Percentiles rank a stretch among this genome's conserved stretches.
Evolutionary conservation across 1,140 invertebrate species (phyloP).

Genomic region (Micrasema longulum): DNA sequence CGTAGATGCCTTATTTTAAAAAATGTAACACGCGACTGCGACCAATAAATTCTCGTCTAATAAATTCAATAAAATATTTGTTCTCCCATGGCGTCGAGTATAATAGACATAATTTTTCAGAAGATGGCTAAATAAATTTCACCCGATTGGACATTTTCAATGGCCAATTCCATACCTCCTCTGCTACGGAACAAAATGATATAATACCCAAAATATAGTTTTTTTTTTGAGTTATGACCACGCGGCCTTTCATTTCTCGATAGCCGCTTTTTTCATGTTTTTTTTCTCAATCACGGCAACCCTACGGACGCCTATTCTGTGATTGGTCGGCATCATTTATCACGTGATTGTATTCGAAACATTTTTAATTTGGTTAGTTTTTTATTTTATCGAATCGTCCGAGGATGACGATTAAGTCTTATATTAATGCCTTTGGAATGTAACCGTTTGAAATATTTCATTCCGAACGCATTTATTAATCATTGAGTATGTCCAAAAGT

Average conservation of each 20-base stretch:
- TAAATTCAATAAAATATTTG: not conserved
- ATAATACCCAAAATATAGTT: slow-evolving; percentile 47
- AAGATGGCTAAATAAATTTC: slow-evolving; percentile 29
- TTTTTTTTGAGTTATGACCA: slow-evolving; percentile 30
- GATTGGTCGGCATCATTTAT: slow-evolving; percentile 45
- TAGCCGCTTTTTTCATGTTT: slow-evolving; percentile 24
- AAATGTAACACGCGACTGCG: too few species aligned
- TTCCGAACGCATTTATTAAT: too few species aligned
- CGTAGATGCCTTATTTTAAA: too few species aligned
- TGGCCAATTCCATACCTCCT: not conserved
- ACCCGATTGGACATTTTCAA: slow-evolving; percentile 2
- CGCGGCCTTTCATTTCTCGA: slow-evolving; percentile 36
- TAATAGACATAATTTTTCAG: slow-evolving; percentile 12
- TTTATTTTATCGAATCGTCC: slow-evolving; percentile 8
- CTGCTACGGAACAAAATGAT: slow-evolving; percentile 36
- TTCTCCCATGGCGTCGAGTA: not conserved
- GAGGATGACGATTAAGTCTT: not conserved
- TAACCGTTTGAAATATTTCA: too few species aligned
- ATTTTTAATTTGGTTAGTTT: slow-evolving; percentile 45
- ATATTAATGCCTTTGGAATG: not conserved
- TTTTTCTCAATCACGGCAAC: slow-evolving; percentile 22
- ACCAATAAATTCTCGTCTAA: too few species aligned
- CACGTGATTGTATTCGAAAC: slow-evolving; percentile 45
- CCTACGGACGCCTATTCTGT: slow-evolving; percentile 22
- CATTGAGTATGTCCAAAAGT: too few species aligned